Percentiles rank a stretch among this genome's conserved stretches.
Conservation (phyloP, 2,113 vertebrate species). For the Catharus fuscescens region DNA sequence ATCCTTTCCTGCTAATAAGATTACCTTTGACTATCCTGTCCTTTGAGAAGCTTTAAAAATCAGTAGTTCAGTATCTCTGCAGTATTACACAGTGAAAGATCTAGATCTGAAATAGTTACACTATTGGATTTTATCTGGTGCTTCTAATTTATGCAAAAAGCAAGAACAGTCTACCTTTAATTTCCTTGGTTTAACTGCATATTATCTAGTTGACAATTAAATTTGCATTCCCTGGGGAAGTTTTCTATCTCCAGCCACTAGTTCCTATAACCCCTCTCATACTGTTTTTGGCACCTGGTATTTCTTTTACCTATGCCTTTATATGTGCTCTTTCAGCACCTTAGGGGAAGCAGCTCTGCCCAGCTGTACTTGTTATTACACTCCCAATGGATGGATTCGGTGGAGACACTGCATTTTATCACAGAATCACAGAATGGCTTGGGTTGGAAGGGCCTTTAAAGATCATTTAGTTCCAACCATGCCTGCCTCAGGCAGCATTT, state of each 20-base stretch:
- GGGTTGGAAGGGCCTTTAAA: not conserved
- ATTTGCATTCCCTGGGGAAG: not conserved
- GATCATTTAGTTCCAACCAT: not conserved
- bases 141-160: not conserved
- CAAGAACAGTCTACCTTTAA: not conserved
- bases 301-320: not conserved
- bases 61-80: not conserved
- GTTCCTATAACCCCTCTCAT: not conserved
- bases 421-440: not conserved
- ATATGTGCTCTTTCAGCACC: not conserved
- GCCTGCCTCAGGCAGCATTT: not conserved
- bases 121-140: not conserved
- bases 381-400: not conserved
- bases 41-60: not conserved
- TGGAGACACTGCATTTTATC: not conserved
- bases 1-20: not conserved
- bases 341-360: not conserved
- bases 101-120: not conserved
- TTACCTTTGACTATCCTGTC: not conserved
- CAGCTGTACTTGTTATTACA: not conserved
- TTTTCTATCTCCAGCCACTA: not conserved
- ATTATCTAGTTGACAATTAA: not conserved
- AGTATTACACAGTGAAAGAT: not conserved
- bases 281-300: not conserved
- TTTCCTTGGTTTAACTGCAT: not conserved